Evolutionary conservation across 2,888 invertebrate species (phyloP).

Genomic region (Limnephilus lunatus): DNA sequence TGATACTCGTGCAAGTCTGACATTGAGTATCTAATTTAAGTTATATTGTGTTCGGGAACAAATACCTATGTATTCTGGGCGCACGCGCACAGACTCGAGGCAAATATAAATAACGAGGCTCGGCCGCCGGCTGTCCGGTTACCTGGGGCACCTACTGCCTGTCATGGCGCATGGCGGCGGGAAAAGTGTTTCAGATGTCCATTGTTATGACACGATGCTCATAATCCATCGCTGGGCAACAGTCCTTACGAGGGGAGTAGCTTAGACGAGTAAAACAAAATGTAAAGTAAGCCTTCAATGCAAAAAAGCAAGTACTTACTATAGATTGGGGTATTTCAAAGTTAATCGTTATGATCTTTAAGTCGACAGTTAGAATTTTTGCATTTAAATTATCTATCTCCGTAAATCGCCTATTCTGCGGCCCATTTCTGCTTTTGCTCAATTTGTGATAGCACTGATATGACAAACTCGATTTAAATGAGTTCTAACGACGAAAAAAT

Average conservation of each 20-base stretch:
- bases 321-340: too few relatives aligned
- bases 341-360: too few relatives aligned
- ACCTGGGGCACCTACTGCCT: not conserved
- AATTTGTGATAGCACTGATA: too few relatives aligned
- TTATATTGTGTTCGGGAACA: not conserved
- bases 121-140: slow-evolving; percentile 26
- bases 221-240: slow-evolving; percentile 55
- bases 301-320: too few relatives aligned
- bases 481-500: too few relatives aligned
- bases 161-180: slow-evolving; percentile 56
- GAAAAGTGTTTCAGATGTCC: slow-evolving; percentile 60
- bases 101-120: slow-evolving; percentile 56
- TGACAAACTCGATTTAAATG: too few relatives aligned
- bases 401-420: too few relatives aligned
- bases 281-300: too few relatives aligned
- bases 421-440: too few relatives aligned
- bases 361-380: too few relatives aligned
- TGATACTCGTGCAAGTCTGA: not conserved
- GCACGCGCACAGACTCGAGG: slow-evolving; percentile 25
- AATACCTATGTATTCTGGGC: slow-evolving; percentile 11
- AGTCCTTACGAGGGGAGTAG: slow-evolving; percentile 6
- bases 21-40: not conserved
- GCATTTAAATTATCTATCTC: too few relatives aligned
- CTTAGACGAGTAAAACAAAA: not conserved
- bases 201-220: slow-evolving; percentile 65